Base-by-base conservation (phyloP, 2,113 vertebrate species). In the Gallinago undulata region DNA sequence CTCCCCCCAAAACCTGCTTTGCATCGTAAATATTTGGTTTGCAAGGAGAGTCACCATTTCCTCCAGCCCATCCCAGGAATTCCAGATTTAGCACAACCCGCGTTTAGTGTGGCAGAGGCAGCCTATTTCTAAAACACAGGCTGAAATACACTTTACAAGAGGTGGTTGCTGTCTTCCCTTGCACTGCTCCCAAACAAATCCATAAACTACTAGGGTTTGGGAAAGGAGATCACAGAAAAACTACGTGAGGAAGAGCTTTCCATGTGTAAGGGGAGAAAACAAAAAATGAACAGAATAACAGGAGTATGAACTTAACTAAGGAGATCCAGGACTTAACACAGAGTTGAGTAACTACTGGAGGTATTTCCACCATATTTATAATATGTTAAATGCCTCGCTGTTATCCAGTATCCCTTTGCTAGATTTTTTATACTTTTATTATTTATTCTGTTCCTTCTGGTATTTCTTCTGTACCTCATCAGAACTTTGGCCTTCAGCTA, bases 11-110 rank as follows among this genome's bases (percentile, higher is more conserved):
- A 94, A 94, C 85, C 84, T 96, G 80, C 72, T 85, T 56, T 80
- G 80, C 87, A 77, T 77, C 0, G 0, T n/a, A 97, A 88, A 47
- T 50, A 69, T 81, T 96, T 94, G 92, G 81, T 96, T 95, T 95
- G 79, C 7, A 7, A 63, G 69, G 50, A 93, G 79, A 92, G 90
- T 94, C 91, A 97, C 70, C 69, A 84, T 93, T 96, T 95, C 89
- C 83, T 97, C 70, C 92, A 78, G 84, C 81, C 95, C 76, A 85
- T 94, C 80, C 87, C 94, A 96, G 88, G 88, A 93, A 96, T 94
- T 95, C 89, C 91, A 96, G 89, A 96, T 94, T 96, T 96, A 96
- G 94, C 84, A 94, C 51, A 96, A 95, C 89, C 78, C 57, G 1
- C 72, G 89, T 96, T 96, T 95, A 96, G 89, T 11, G 78, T 89